These are phyloP conservation scores for Herpailurus yagouaroundi DNA, from an alignment of 2,113 vertebrate genomes.

Conservation along the genomic window DNA sequence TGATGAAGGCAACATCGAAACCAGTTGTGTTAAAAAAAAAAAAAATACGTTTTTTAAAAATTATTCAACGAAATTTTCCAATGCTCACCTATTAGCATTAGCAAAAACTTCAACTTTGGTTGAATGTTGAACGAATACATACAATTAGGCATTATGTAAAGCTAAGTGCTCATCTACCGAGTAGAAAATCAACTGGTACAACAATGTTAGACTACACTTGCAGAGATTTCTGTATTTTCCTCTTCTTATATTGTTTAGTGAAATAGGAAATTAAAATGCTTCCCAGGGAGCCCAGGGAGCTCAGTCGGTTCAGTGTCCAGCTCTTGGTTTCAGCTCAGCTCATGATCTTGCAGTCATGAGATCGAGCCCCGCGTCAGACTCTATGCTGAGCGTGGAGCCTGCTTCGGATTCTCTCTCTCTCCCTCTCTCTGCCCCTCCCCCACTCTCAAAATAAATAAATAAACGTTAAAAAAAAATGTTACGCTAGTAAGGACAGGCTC, in stretches of 20 bases:
- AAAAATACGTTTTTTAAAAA: background rate
- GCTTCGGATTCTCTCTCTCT: too few relatives aligned
- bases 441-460: too few relatives aligned
- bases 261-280: constrained; percentile 19
- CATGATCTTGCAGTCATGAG: too few relatives aligned
- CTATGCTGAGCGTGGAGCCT: too few relatives aligned
- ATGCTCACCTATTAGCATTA: constrained; percentile 12
- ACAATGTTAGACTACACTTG: background rate
- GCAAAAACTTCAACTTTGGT: constrained; percentile 55
- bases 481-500: background rate
- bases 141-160: constrained; percentile 22
- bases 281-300: background rate
- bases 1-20: background rate
- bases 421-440: too few relatives aligned
- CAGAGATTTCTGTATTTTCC: background rate
- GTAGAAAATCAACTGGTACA: constrained; percentile 15
- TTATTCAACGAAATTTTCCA: background rate
- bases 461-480: background rate
- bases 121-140: constrained; percentile 50
- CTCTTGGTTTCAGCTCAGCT: too few relatives aligned
- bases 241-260: constrained; percentile 26
- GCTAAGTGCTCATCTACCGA: background rate
- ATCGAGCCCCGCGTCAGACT: accelerated
- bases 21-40: background rate
- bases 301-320: too few relatives aligned